phyloP scores from a whole-genome alignment of 2,797 vertebrate species.

The Chelon auratus region DNA sequence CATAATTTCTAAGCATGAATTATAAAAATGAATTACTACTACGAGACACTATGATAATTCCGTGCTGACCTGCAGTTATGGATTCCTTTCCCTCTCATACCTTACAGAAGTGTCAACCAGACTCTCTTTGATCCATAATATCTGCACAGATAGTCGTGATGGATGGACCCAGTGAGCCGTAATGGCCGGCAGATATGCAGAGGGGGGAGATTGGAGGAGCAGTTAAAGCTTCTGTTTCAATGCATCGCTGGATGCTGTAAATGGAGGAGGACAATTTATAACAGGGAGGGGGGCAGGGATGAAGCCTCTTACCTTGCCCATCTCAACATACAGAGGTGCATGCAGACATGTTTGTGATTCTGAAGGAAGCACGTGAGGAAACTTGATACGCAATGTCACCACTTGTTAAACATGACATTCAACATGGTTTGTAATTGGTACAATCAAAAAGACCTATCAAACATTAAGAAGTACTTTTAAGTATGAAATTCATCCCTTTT shows the following conservation, averaged over 20 bases:
- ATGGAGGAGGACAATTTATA: conserved; percentile 57
- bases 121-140: conserved; percentile 33
- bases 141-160: conserved; percentile 34
- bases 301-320: neutral
- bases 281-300: neutral
- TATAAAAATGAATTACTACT: neutral
- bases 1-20: neutral
- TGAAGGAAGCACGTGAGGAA: no score
- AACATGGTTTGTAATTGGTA: no score
- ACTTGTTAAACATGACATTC: no score
- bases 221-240: conserved; percentile 47
- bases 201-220: conserved; percentile 37
- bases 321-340: no score
- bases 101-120: conserved; percentile 30
- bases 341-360: neutral
- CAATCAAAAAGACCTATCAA: no score
- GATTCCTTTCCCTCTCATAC: conserved; percentile 29
- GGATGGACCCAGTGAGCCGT: conserved; percentile 36
- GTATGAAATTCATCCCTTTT: no score
- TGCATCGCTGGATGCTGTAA: conserved; percentile 34
- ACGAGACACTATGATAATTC: neutral
- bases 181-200: conserved; percentile 47
- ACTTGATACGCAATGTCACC: no score
- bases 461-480: no score
- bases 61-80: conserved; percentile 33